phyloP scores from a whole-genome alignment of 2,113 vertebrate species.

The Laticauda laticaudata region DNA sequence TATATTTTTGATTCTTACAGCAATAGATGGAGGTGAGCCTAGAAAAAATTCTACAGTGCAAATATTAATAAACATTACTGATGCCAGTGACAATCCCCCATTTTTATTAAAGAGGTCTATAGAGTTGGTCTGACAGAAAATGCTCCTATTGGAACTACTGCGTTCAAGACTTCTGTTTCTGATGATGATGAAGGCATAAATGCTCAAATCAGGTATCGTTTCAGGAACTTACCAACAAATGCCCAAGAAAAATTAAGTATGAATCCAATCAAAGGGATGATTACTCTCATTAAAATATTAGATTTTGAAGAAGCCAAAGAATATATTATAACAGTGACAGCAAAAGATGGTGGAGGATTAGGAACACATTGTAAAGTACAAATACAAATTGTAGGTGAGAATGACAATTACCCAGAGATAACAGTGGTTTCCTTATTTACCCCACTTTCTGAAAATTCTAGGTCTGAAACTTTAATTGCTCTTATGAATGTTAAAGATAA shows the following conservation, averaged over 20 bases:
- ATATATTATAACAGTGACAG: slow-evolving; percentile 69
- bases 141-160: slow-evolving; percentile 40
- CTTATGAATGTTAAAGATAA: slow-evolving; percentile 54
- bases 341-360: slow-evolving; percentile 68
- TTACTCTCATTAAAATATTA: slow-evolving; percentile 58
- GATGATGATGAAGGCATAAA: slow-evolving; percentile 69
- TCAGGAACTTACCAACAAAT: slow-evolving; percentile 56
- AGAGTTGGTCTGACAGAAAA: slow-evolving; percentile 59
- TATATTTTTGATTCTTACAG: slow-evolving; percentile 54
- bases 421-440: slow-evolving; percentile 56
- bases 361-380: slow-evolving; percentile 67
- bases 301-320: slow-evolving; percentile 68
- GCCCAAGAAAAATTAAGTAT: slow-evolving; percentile 59
- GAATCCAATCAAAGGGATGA: slow-evolving; percentile 59
- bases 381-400: slow-evolving; percentile 67
- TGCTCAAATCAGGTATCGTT: slow-evolving; percentile 60
- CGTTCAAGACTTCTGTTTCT: slow-evolving; percentile 58
- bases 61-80: slow-evolving; percentile 61
- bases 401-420: slow-evolving; percentile 70
- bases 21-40: slow-evolving; percentile 65
- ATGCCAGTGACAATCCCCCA: slow-evolving; percentile 63
- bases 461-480: slow-evolving; percentile 49
- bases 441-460: slow-evolving; percentile 46
- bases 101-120: slow-evolving; percentile 65
- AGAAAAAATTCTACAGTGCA: slow-evolving; percentile 59